Evolutionary conservation across 2,797 vertebrate species (phyloP), one percentile per base, ranked within the genome.

Genomic region (Phataginus tetradactyla): DNA sequence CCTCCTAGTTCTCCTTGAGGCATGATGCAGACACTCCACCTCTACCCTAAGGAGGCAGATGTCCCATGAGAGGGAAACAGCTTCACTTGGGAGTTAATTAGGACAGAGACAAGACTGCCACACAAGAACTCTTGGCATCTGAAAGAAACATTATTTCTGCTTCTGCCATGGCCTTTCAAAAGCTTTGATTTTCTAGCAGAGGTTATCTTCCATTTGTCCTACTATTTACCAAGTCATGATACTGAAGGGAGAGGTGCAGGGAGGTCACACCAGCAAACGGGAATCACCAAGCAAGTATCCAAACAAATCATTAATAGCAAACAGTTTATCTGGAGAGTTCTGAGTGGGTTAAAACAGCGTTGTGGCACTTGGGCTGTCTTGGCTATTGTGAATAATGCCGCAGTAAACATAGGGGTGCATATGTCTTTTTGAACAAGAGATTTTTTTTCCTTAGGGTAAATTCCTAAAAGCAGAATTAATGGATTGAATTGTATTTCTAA

Each of bases 1-100:
- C 37, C 29, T 90, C 45, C 14, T 66, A 42, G 34, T 68, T 74
- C 57, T 94, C 32, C n/a, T 61, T 42, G 49, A 68, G 85, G 79
- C 45, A 27, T 25, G 13, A 75, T 18, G 18, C 39, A 91, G 45
- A 53, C 21, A 90, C 23, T 72, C 12, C 37, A 11, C 27, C 20
- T 85, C 32, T 45, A 11, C 32, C 21, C 53, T 20, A 12, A 45
- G n/a, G 39, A 92, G 74, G 34, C 2, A 92, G 57, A 39, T 23
- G 15, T 93, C 95, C 81, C 97, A 55, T 4, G 75, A 91, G 88
- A 88, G 11, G 17, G 14, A 42, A 81, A 61, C 11, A 77, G 25
- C 55, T 78, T 91, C 37, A 27, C 83, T 83, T 55, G 83, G 68
- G 94, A 96, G 93, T 91, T 96, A 92, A 94, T 96, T 95, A 95